phyloP scores from a whole-genome alignment of 2,797 vertebrate species.

The Spinus olivaceus region DNA sequence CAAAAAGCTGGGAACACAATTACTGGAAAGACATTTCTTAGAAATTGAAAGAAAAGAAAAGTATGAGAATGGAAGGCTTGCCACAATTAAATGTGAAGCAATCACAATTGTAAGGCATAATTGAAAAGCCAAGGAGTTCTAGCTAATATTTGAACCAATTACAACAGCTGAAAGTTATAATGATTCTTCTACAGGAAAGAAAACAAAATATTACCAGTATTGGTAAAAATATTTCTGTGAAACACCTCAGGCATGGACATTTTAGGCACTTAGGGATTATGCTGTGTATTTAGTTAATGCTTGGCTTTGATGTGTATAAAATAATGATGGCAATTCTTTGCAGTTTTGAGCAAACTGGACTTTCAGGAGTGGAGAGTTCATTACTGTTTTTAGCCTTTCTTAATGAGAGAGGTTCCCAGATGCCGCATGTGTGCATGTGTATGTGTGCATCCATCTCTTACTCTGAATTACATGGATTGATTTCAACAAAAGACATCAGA shows the following conservation, averaged over 20 bases:
- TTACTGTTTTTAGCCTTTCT: background rate
- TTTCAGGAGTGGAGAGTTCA: background rate
- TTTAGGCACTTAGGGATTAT: background rate
- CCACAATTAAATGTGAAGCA: background rate
- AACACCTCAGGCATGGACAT: background rate
- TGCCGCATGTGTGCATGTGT: background rate
- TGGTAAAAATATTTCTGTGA: background rate
- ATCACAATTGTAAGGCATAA: background rate
- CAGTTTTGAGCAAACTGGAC: background rate
- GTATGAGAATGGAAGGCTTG: background rate
- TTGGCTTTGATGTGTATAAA: background rate
- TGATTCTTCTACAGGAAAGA: background rate
- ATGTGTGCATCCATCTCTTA: background rate
- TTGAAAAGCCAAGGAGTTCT: background rate
- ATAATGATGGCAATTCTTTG: background rate
- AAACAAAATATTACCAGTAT: background rate
- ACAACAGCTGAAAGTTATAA: background rate
- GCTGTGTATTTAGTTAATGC: background rate
- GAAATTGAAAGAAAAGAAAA: conserved; percentile 5
- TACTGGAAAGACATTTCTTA: conserved; percentile 16
- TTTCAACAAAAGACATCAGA: background rate
- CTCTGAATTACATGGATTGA: background rate
- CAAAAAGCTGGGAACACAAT: background rate
- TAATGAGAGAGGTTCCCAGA: background rate
- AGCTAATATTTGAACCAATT: background rate